Conservation (phyloP, 2,888 invertebrate species). For the Aphrophora alni region DNA sequence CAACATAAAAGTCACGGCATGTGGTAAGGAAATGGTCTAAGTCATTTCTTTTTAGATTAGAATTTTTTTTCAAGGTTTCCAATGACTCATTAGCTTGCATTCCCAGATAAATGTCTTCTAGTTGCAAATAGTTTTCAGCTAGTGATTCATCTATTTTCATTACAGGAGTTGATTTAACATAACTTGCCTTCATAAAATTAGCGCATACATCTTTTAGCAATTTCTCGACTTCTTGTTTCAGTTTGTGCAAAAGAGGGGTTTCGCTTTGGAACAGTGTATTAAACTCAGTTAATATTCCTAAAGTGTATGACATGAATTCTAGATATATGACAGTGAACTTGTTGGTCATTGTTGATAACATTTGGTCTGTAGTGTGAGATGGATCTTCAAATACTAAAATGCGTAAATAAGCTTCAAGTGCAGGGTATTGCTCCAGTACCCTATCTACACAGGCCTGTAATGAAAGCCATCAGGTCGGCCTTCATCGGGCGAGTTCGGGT, state of each 20-base stretch:
- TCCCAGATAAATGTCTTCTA: slow-evolving; percentile 1
- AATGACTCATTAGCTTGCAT: not conserved
- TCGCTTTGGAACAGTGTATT: not conserved
- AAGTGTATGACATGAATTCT: slow-evolving; percentile 16
- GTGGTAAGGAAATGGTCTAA: not conserved
- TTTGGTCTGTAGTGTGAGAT: not conserved
- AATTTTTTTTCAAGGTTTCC: not conserved
- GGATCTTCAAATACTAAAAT: slow-evolving; percentile 18
- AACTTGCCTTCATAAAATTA: not conserved
- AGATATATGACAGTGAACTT: slow-evolving; percentile 11
- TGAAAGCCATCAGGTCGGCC: slow-evolving; percentile 12
- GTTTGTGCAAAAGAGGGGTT: not conserved
- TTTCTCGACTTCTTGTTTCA: not conserved
- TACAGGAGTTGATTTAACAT: not conserved
- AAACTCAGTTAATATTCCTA: not conserved
- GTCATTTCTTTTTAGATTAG: not conserved
- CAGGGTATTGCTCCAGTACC: too few species aligned
- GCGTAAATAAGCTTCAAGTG: slow-evolving; percentile 9
- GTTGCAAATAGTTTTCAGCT: not conserved
- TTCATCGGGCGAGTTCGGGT: not conserved
- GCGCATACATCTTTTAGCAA: not conserved
- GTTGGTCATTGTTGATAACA: not conserved
- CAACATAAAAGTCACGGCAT: slow-evolving; percentile 6
- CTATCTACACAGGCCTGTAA: slow-evolving; percentile 20
- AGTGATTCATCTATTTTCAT: not conserved